Conservation (phyloP, 2,888 invertebrate genomes). For the Teinopalpus imperialis region DNA sequence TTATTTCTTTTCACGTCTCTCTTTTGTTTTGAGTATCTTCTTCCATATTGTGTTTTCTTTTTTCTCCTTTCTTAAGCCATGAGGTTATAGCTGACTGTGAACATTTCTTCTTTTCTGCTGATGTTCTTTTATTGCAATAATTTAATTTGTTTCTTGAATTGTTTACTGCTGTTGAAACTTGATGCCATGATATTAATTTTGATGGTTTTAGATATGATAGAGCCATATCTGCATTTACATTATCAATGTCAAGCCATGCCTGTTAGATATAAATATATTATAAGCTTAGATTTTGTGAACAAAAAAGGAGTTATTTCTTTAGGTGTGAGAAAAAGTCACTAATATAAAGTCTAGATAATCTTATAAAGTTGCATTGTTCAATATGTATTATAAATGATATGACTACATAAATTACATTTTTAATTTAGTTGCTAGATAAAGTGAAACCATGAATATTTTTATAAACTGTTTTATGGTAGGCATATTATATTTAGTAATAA, state of each 20-base stretch:
- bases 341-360: no score
- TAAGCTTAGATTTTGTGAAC: no score
- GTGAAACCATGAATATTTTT: no score
- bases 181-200: constrained; percentile 83
- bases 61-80: constrained; percentile 61
- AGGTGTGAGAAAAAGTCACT: no score
- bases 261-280: no score
- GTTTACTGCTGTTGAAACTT: constrained; percentile 87
- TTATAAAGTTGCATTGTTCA: no score
- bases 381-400: no score
- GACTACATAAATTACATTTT: no score
- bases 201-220: constrained; percentile 80
- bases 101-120: constrained; percentile 46
- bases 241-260: constrained; percentile 86
- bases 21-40: constrained; percentile 41
- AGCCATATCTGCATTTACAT: constrained; percentile 74
- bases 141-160: constrained; percentile 86
- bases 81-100: constrained; percentile 70
- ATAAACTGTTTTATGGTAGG: no score
- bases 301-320: no score
- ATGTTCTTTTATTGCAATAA: constrained; percentile 79
- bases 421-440: no score
- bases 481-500: no score
- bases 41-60: constrained; percentile 47
- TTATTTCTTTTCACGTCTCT: constrained; percentile 34